Evolutionary conservation across 2,113 vertebrate genomes (phyloP).

Genomic region (Gila orcuttii): DNA sequence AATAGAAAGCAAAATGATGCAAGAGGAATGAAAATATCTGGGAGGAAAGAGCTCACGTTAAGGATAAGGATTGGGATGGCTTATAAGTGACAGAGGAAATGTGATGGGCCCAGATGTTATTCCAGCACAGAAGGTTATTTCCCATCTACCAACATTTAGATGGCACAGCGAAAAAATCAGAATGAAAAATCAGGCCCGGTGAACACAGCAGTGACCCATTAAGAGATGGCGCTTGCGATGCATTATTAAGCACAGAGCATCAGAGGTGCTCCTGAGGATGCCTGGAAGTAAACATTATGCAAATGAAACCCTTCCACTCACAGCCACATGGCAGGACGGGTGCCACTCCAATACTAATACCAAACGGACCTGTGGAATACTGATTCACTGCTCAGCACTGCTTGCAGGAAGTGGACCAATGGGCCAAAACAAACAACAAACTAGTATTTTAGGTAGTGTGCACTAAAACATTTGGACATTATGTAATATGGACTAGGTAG

Average conservation of each 20-base stretch:
- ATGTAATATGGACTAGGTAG: too few relatives aligned
- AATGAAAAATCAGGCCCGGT: constrained; percentile 6
- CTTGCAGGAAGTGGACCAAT: background rate
- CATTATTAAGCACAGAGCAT: constrained; percentile 55
- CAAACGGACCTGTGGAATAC: background rate
- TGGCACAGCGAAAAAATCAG: constrained; percentile 1
- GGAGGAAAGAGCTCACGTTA: background rate
- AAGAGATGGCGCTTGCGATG: constrained; percentile 39
- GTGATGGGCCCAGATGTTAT: constrained; percentile 20
- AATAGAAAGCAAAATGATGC: background rate
- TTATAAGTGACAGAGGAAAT: background rate
- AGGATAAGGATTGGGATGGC: background rate
- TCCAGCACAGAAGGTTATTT: constrained; percentile 35
- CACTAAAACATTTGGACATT: background rate
- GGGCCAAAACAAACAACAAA: background rate
- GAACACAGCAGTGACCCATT: constrained; percentile 40
- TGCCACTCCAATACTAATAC: constrained; percentile 8
- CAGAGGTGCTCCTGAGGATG: constrained; percentile 24
- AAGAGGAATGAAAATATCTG: background rate
- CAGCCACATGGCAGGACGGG: background rate
- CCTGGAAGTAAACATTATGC: constrained; percentile 46
- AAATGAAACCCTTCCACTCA: constrained; percentile 13
- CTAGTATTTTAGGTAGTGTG: background rate
- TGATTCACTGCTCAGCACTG: background rate
- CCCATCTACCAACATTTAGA: constrained; percentile 15